These are phyloP conservation scores for Labeo catla DNA, from an alignment of 2,113 vertebrate species.

Conservation along the genomic window DNA sequence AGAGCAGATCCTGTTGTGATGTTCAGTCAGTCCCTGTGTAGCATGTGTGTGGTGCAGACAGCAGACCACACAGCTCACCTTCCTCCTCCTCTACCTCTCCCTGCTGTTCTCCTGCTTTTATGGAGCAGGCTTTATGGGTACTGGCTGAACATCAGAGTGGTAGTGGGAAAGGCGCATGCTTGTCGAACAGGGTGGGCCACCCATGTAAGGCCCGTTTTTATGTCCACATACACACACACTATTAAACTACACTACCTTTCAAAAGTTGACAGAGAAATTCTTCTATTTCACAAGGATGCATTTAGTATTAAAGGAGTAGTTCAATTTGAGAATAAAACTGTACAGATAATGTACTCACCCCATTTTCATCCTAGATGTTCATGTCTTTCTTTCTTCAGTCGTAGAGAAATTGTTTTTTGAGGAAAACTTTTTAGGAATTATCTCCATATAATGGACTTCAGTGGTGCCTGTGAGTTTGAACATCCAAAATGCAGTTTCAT, in stretches of 20 bases:
- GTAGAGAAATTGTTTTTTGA: too few species aligned
- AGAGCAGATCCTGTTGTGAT: constrained; percentile 25
- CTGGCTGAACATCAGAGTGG: constrained; percentile 58
- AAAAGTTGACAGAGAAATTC: neutral
- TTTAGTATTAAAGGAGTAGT: too few species aligned
- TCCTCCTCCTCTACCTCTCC: constrained; percentile 15
- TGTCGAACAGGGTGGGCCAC: constrained; percentile 39
- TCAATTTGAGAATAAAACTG: too few species aligned
- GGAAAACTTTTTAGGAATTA: too few species aligned
- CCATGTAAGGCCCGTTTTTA: neutral
- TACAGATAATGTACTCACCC: too few species aligned
- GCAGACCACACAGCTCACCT: constrained; percentile 68
- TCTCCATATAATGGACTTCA: too few species aligned
- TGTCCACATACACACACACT: neutral
- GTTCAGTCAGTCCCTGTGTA: neutral
- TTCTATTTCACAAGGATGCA: too few species aligned
- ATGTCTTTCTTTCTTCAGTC: too few species aligned
- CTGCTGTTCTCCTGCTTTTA: constrained; percentile 57
- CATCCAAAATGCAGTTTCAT: too few species aligned
- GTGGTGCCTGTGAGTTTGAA: too few species aligned
- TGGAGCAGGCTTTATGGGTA: constrained; percentile 66
- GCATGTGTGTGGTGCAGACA: constrained; percentile 24
- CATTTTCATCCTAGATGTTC: too few species aligned
- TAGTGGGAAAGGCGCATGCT: neutral
- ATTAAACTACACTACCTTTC: neutral